phyloP scores from a whole-genome alignment of 2,113 vertebrate genomes.

The Synodontis membranacea region DNA sequence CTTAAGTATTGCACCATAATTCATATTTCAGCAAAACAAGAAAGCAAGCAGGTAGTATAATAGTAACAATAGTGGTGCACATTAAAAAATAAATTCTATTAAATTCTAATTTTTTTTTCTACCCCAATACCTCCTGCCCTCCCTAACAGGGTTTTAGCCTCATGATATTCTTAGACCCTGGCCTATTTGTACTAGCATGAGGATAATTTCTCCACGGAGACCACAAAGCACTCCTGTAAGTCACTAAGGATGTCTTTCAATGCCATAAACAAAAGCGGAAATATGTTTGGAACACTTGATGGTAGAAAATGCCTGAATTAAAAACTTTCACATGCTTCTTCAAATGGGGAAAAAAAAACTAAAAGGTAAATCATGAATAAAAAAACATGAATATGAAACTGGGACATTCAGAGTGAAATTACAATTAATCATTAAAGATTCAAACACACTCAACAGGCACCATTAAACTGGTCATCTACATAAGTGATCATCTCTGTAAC shows the following conservation, averaged over 20 bases:
- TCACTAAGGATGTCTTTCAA: background rate
- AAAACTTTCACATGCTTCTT: background rate
- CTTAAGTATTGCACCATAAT: background rate
- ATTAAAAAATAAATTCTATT: background rate
- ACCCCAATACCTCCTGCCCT: background rate
- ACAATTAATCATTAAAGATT: background rate
- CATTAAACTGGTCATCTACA: background rate
- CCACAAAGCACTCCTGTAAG: background rate
- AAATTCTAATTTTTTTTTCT: background rate
- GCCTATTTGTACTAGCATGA: background rate
- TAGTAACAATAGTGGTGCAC: background rate
- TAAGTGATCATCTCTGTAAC: background rate
- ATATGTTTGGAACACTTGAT: background rate
- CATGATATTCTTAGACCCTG: background rate
- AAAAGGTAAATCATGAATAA: background rate
- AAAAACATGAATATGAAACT: background rate
- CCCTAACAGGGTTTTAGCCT: background rate
- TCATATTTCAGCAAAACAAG: background rate
- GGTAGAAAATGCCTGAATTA: background rate
- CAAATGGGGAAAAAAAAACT: background rate
- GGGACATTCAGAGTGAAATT: background rate
- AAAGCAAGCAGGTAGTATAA: background rate
- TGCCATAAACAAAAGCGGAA: background rate
- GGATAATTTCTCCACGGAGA: slow-evolving; percentile 10
- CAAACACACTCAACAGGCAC: background rate